Evolutionary conservation across 2,797 vertebrate species (phyloP), one percentile per base, ranked within the genome.

Genomic region (Gobio occitaniae): DNA sequence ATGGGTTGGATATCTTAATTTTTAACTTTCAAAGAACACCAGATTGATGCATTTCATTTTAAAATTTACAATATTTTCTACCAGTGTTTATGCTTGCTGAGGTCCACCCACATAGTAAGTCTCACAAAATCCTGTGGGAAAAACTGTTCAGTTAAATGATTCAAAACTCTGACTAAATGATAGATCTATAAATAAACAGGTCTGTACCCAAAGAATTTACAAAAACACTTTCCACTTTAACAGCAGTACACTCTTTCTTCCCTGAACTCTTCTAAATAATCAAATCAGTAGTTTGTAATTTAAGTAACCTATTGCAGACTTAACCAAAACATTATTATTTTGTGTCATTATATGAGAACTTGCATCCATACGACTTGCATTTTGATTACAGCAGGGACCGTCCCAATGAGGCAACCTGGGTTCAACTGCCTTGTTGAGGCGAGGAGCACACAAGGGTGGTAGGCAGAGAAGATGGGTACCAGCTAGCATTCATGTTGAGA

Each of bases 261-360:
- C 5, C 32, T 12, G 21, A 75, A 52, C 59, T 36, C 19, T 75
- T 50, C 47, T 71, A 50, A 29, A 63, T 50, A 65, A 65, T 83
- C 81, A 75, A 12, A 65, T 38, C 63, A 77, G 72, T 84, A 78
- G 50, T 68, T 41, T 54, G 48, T 48, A 21, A 68, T 19, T 66
- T 41, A 44, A 47, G 21, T 29, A 56, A 50, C n/a, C 71, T 44
- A 76, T 66, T 68, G 61, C 17, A 56, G 21, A 29, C 59, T 29
- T 84, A 76, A 54, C 71, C 82, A 68, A 75, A 77, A 68, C 59
- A 29, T 13, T 68, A 82, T 76, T 83, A 83, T 83, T 76, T 84
- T 56, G 82, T 44, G 72, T 84, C 48, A 47, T 56, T 52, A 76
- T 56, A 61, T 16, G 16, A 54, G 8, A 65, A 75, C n/a, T 59